Evolutionary conservation across 2,797 vertebrate genomes (phyloP), one percentile per base, ranked within the genome.

Genomic region (Sebastes taczanowskii): DNA sequence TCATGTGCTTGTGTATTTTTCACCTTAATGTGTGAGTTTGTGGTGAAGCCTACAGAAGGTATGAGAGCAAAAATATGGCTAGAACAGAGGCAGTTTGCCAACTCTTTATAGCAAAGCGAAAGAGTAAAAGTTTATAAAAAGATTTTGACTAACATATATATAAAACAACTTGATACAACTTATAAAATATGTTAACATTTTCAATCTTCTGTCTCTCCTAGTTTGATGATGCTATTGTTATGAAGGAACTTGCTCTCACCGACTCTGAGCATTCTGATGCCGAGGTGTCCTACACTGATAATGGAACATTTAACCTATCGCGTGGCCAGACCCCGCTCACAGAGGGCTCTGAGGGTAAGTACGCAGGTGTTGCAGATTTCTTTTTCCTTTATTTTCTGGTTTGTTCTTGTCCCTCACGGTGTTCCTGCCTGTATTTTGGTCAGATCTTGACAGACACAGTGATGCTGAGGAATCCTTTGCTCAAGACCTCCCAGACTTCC

Each of bases 381-480:
- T 6, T 60, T 56, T 59, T 7, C 3, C 2, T 58, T 10, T 23
- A 6, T 23, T 14, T 58, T 32, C 4, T 34, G 5, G 2, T 66
- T 63, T 38, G 4, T 32, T 61, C 7, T 69, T 2, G 2, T 62
- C 22, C 53, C 49, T 90, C 18, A 85, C 42, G 1, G 11, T 63
- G 2, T 78, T n/a, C 5, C 11, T 58, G 6, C 70, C 23, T 80
- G n/a, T 56, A 4, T 20, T 69, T 56, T 16, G 53, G 49, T 22
- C 72, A 99, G 98, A 99, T 83, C 77, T 99, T 14, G 98, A 99
- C 18, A 95, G 97, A 75, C 98, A 99, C 95, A 99, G 98, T 78
- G 98, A 99, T 82, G 96, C 97, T 4, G 98, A 99, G 88, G 98
- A 99, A 80, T 99, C 98, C 7, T 99, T 99, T 81, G 97, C 98